phyloP scores from a whole-genome alignment of 2,113 vertebrate species.

The Drymodes brunneopygia region DNA sequence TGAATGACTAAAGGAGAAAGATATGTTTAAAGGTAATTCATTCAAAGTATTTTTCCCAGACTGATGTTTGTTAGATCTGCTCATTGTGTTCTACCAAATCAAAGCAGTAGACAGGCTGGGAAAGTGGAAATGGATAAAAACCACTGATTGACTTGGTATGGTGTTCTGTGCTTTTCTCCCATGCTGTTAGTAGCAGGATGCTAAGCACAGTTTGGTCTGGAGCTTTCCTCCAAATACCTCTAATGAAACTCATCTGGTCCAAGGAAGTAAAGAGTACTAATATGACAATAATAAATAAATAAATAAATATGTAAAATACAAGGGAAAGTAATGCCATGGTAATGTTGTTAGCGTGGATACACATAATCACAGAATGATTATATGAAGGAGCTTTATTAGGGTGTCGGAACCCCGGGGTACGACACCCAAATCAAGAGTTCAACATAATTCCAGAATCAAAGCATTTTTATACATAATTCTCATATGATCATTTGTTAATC shows the following conservation, averaged over 20 bases:
- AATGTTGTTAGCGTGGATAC: no score
- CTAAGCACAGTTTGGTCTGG: not conserved
- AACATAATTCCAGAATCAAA: no score
- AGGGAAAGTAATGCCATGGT: not conserved
- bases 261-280: not conserved
- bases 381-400: no score
- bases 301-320: not conserved
- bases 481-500: no score
- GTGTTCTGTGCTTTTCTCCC: not conserved
- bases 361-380: no score
- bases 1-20: not conserved
- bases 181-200: not conserved
- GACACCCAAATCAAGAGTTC: no score
- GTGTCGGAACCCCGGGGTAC: no score
- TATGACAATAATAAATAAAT: not conserved
- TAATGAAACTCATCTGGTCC: not conserved
- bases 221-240: not conserved
- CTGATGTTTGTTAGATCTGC: rapidly evolving
- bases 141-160: rapidly evolving
- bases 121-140: not conserved
- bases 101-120: not conserved
- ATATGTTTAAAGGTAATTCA: not conserved
- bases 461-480: no score
- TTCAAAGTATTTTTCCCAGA: not conserved
- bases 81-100: not conserved